phyloP scores from a whole-genome alignment of 2,888 invertebrate species.

The Heliconius ethilla region DNA sequence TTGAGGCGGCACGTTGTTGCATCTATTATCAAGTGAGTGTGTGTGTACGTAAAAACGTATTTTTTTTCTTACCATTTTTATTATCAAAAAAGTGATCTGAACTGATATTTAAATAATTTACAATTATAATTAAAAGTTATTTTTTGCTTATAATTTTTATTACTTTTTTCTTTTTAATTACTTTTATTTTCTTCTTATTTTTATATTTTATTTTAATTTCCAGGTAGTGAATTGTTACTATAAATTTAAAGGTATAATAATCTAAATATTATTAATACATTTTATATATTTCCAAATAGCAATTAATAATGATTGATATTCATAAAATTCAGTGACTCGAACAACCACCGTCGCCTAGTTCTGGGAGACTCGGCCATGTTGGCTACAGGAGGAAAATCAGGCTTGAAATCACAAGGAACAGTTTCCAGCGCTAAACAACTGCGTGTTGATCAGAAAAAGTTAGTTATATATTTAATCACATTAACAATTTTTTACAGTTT shows the following conservation, averaged over 20 bases:
- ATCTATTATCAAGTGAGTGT: conserved; percentile 90
- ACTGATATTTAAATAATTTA: not conserved
- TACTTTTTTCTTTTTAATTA: not conserved
- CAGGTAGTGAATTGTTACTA: conserved; percentile 1
- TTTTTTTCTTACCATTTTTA: not conserved
- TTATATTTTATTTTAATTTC: conserved; percentile 18
- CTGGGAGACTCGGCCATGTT: conserved; percentile 97
- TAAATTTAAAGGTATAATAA: not conserved
- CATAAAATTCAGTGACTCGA: conserved; percentile 88
- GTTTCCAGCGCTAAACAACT: conserved; percentile 94
- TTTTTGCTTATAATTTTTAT: not conserved
- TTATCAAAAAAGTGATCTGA: not conserved
- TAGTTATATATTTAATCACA: conserved; percentile 52
- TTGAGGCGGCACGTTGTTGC: conserved; percentile 91
- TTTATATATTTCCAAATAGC: not conserved
- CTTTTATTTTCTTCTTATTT: not conserved
- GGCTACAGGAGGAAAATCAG: conserved; percentile 88
- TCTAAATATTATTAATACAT: not conserved
- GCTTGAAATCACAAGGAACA: conserved; percentile 92
- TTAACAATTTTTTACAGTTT: too few relatives aligned
- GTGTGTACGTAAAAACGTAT: too few relatives aligned
- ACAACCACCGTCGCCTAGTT: conserved; percentile 92
- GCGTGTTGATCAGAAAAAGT: conserved; percentile 94
- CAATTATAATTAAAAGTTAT: not conserved
- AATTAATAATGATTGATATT: not conserved